Percentiles rank a stretch among this genome's conserved stretches.
Evolutionary conservation across 2,797 vertebrate species (phyloP).

Genomic region (Girardinus metallicus): DNA sequence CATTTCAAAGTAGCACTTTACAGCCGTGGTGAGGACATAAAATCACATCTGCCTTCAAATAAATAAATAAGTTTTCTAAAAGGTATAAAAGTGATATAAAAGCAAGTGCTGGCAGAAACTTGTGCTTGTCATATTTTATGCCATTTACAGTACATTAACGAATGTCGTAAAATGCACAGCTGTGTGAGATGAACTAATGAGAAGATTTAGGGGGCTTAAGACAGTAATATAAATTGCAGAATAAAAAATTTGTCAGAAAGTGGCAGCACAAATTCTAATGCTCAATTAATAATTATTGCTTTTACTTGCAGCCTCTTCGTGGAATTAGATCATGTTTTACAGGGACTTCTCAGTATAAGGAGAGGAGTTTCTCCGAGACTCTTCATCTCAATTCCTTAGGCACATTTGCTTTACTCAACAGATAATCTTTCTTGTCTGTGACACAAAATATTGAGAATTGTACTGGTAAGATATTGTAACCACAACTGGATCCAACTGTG

Average conservation of each 20-base stretch:
- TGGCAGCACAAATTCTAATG: constrained; percentile 53
- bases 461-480: neutral
- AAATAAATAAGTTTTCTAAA: constrained; percentile 80
- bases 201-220: constrained; percentile 74
- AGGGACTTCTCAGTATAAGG: constrained; percentile 40
- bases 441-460: constrained; percentile 13
- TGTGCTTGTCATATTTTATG: constrained; percentile 80
- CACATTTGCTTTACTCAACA: constrained; percentile 23
- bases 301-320: constrained; percentile 40
- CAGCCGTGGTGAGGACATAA: constrained; percentile 78
- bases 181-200: constrained; percentile 69
- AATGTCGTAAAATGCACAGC: constrained; percentile 80
- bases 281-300: constrained; percentile 55
- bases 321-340: constrained; percentile 34
- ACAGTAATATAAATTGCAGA: constrained; percentile 73
- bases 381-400: constrained; percentile 13
- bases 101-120: constrained; percentile 72
- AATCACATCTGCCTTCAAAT: constrained; percentile 84
- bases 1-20: constrained; percentile 83
- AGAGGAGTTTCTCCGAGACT: constrained; percentile 30
- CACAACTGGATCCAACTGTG: neutral
- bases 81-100: constrained; percentile 76
- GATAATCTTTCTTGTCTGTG: constrained; percentile 16
- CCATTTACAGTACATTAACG: constrained; percentile 82
- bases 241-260: constrained; percentile 60